phyloP scores from a whole-genome alignment of 2,113 vertebrate genomes.

The Mixornis gularis region DNA sequence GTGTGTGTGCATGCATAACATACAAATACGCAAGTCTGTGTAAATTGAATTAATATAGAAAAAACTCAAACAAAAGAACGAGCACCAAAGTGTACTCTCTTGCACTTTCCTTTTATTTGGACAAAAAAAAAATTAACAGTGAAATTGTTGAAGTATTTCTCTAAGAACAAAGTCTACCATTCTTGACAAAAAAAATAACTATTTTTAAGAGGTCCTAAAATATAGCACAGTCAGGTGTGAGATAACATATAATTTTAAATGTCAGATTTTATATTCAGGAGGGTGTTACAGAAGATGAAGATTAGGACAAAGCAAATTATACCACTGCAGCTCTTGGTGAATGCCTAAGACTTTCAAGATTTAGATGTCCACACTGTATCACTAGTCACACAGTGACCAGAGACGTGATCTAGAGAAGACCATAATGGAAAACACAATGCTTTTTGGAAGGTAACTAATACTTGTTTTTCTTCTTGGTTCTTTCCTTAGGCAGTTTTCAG shows the following conservation, averaged over 20 bases:
- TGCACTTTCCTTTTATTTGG: background rate
- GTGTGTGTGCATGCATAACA: background rate
- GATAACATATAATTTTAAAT: background rate
- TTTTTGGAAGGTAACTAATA: background rate
- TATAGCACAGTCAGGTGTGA: background rate
- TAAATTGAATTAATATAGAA: background rate
- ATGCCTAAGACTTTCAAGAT: background rate
- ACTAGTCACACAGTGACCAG: background rate
- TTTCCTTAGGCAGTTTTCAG: background rate
- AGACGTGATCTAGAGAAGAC: background rate
- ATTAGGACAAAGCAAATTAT: background rate
- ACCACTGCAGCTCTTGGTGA: background rate
- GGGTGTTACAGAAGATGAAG: background rate
- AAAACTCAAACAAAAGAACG: accelerated
- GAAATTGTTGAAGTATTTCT: background rate
- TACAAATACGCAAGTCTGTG: background rate
- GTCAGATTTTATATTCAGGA: conserved; percentile 8
- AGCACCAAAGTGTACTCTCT: background rate
- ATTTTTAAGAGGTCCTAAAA: background rate
- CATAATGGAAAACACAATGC: background rate
- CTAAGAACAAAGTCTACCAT: background rate
- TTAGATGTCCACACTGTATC: background rate
- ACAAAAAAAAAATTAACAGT: background rate
- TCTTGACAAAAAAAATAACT: background rate
- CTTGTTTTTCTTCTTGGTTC: background rate